Conservation (phyloP, 2,888 invertebrate genomes). For the Anthrax anthrax region DNA sequence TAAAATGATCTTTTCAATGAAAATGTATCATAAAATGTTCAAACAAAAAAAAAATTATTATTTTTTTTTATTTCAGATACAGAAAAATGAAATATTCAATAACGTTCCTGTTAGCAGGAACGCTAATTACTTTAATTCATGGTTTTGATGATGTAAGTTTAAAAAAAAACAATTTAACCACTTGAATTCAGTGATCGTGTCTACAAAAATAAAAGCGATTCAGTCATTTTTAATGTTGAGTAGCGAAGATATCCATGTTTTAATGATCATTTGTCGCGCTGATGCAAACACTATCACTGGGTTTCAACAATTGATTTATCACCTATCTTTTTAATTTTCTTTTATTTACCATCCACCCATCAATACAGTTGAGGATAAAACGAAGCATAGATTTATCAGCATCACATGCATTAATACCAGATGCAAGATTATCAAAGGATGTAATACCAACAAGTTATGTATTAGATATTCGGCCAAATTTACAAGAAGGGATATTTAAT, state of each 20-base stretch:
- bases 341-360: too few species aligned
- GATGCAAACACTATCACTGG: too few species aligned
- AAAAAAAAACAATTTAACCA: too few species aligned
- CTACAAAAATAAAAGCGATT: too few species aligned
- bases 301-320: too few species aligned
- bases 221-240: too few species aligned
- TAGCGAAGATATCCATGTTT: too few species aligned
- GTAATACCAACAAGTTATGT: constrained; percentile 52
- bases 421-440: constrained; percentile 45
- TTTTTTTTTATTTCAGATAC: neutral
- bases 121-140: neutral
- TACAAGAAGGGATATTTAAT: constrained; percentile 48
- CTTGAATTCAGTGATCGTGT: too few species aligned
- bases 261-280: too few species aligned
- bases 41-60: too few species aligned
- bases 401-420: constrained; percentile 48
- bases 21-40: too few species aligned
- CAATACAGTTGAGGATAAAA: neutral
- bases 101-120: neutral
- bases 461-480: constrained; percentile 49
- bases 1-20: too few species aligned
- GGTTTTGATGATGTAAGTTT: neutral
- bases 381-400: constrained; percentile 59
- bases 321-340: neutral
- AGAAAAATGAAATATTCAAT: neutral